Conservation (phyloP, 2,888 invertebrate genomes). For the Resseliella maxima region DNA sequence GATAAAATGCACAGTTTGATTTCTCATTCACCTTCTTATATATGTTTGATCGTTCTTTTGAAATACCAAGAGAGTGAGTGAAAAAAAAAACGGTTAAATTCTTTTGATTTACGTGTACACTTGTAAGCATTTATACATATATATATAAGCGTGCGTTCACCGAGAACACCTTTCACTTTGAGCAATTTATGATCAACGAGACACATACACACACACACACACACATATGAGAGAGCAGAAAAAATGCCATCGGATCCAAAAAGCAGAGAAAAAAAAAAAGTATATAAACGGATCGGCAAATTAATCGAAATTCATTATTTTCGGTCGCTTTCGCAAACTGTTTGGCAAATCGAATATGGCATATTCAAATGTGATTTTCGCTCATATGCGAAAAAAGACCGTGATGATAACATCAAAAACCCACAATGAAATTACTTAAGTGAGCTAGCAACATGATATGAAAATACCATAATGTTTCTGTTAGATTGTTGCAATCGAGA, state of each 20-base stretch:
- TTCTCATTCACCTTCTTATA: slow-evolving; percentile 46
- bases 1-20: neutral
- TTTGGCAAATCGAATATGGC: neutral
- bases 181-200: slow-evolving; percentile 39
- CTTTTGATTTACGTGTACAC: slow-evolving; percentile 45
- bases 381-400: neutral
- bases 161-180: slow-evolving; percentile 51
- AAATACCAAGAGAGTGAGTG: neutral
- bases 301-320: slow-evolving; percentile 35
- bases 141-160: slow-evolving; percentile 4
- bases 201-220: neutral
- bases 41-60: slow-evolving; percentile 30
- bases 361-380: slow-evolving; percentile 35
- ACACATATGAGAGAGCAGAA: no score
- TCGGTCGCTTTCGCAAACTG: neutral
- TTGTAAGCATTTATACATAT: neutral
- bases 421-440: neutral
- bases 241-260: slow-evolving; percentile 8
- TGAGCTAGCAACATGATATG: neutral
- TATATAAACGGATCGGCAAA: slow-evolving; percentile 30
- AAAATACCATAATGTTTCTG: no score
- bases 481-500: neutral
- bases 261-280: no score
- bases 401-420: neutral
- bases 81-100: slow-evolving; percentile 43